Conservation (phyloP, 2,113 vertebrate species). For the Dromiciops gliroides region DNA sequence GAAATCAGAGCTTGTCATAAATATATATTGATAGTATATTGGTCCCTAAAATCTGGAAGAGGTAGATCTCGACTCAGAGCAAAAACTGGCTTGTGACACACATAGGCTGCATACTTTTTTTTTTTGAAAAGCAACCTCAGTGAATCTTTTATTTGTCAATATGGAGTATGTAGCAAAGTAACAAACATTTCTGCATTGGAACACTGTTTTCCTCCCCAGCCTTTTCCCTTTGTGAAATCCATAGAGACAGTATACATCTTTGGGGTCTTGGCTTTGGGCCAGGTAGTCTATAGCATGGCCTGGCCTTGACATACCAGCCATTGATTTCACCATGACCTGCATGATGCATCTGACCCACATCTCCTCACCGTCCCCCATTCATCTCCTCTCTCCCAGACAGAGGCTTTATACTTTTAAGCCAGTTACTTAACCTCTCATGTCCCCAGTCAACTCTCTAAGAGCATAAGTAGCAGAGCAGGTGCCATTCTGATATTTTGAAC, state of each 20-base stretch:
- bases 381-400: neutral
- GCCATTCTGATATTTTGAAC: neutral
- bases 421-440: neutral
- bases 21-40: neutral
- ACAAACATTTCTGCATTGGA: slow-evolving; percentile 62
- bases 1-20: neutral
- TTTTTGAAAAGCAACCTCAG: slow-evolving; percentile 72
- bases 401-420: neutral
- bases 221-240: slow-evolving; percentile 20
- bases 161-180: slow-evolving; percentile 58
- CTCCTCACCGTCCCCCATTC: neutral
- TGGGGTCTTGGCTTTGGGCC: slow-evolving; percentile 24
- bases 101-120: too few relatives aligned
- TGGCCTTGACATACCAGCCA: neutral
- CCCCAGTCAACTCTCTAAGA: neutral
- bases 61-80: neutral
- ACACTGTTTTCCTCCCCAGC: slow-evolving; percentile 56
- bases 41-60: neutral
- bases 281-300: neutral
- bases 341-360: neutral
- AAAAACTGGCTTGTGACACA: neutral
- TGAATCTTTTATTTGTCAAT: slow-evolving; percentile 73
- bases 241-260: neutral
- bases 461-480: neutral
- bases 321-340: slow-evolving; percentile 35